Conservation (phyloP, 2,888 invertebrate species). For the Nymphalis polychloros region DNA sequence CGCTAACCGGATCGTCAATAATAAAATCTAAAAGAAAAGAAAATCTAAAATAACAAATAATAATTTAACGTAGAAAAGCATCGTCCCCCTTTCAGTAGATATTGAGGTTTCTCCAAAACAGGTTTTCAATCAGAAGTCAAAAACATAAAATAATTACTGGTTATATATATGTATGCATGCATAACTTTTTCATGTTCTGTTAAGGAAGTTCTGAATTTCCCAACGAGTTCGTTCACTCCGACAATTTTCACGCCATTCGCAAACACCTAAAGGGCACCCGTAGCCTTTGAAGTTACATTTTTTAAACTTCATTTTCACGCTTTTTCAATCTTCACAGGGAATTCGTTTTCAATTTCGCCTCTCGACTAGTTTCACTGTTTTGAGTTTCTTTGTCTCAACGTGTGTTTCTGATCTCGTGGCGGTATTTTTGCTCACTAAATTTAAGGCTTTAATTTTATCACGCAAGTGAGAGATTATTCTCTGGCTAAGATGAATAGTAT, state of each 20-base stretch:
- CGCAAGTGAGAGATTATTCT: too few relatives aligned
- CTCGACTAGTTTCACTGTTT: conserved; percentile 11
- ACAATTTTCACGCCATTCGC: conserved; percentile 22
- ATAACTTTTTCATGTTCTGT: neutral
- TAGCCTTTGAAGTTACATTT: conserved; percentile 36
- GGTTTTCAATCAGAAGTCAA: too few relatives aligned
- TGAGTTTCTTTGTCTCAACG: conserved; percentile 15
- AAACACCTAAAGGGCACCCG: conserved; percentile 28
- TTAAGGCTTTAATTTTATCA: neutral
- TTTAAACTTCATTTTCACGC: conserved; percentile 26
- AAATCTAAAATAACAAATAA: neutral
- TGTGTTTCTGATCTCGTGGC: neutral
- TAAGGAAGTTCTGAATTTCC: neutral
- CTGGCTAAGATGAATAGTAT: too few relatives aligned
- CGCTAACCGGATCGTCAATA: too few relatives aligned
- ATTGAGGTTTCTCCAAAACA: too few relatives aligned
- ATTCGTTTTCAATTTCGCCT: conserved; percentile 40
- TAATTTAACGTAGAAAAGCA: too few relatives aligned
- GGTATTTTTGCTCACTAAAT: neutral
- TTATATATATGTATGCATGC: neutral
- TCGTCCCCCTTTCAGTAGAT: too few relatives aligned
- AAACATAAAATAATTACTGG: too few relatives aligned
- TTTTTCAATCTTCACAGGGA: conserved; percentile 36
- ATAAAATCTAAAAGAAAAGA: neutral
- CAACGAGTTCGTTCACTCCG: conserved; percentile 5